These are phyloP conservation scores for Sycophila texana DNA, from an alignment of 2,888 invertebrate genomes.

Conservation along the genomic window DNA sequence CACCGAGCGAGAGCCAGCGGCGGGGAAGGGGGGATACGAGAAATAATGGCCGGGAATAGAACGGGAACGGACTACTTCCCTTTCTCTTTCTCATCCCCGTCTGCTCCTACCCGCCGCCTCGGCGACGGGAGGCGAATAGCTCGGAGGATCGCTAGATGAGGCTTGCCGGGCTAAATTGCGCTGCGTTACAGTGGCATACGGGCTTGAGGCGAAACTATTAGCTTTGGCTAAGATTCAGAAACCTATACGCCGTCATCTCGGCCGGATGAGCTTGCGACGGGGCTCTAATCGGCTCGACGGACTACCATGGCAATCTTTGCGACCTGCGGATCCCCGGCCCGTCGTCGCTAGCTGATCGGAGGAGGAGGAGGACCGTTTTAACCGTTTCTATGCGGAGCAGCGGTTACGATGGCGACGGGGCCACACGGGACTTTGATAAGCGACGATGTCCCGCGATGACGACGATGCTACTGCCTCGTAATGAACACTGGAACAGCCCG, in stretches of 20 bases:
- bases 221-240: constrained; percentile 45
- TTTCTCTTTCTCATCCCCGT: neutral
- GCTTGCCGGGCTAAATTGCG: constrained; percentile 36
- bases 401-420: constrained; percentile 27
- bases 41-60: constrained; percentile 43
- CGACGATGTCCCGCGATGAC: constrained; percentile 1
- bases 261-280: constrained; percentile 40
- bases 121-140: neutral
- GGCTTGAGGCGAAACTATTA: constrained; percentile 40
- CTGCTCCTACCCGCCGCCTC: no score
- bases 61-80: constrained; percentile 1
- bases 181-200: constrained; percentile 4
- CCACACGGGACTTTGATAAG: constrained; percentile 33
- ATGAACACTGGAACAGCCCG: no score
- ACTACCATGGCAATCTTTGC: constrained; percentile 14
- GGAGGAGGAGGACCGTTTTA: neutral
- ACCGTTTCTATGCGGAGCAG: constrained; percentile 17
- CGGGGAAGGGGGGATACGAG: constrained; percentile 57
- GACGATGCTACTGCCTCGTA: no score
- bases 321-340: neutral
- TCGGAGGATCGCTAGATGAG: constrained; percentile 29
- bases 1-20: constrained; percentile 23
- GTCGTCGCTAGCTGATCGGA: constrained; percentile 1
- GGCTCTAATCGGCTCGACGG: constrained; percentile 10
- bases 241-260: constrained; percentile 18